phyloP scores from a whole-genome alignment of 1,140 invertebrate genomes.

The Bombus huntii region DNA sequence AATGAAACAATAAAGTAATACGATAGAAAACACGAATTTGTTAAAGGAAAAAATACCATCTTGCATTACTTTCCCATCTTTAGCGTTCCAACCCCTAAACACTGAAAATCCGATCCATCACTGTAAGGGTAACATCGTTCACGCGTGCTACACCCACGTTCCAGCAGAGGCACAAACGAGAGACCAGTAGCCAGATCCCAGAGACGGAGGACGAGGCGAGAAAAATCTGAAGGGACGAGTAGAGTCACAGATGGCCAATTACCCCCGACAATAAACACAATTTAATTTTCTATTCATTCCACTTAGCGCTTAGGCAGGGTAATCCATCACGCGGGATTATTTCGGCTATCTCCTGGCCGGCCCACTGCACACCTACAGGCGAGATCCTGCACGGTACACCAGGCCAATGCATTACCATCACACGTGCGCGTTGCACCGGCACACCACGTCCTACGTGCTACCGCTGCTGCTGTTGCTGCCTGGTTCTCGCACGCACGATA shows the following conservation, averaged over 20 bases:
- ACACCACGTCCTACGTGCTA: constrained; percentile 35
- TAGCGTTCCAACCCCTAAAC: neutral
- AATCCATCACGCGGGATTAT: constrained; percentile 80
- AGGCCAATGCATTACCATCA: constrained; percentile 34
- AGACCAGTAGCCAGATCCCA: neutral
- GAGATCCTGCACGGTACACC: constrained; percentile 23
- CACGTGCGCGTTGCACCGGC: constrained; percentile 29
- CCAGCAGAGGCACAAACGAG: neutral
- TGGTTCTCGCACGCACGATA: constrained; percentile 64
- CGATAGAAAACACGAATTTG: neutral
- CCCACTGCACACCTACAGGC: constrained; percentile 67
- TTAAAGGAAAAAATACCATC: neutral
- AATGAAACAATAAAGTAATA: neutral
- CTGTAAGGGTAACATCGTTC: neutral
- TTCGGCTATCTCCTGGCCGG: constrained; percentile 75
- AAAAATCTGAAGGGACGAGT: constrained; percentile 55
- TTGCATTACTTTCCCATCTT: neutral
- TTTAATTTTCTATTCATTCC: constrained; percentile 81
- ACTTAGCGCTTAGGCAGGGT: constrained; percentile 74
- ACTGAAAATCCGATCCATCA: neutral
- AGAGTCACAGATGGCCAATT: constrained; percentile 80
- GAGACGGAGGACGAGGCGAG: constrained; percentile 16
- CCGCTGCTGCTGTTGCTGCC: constrained; percentile 19
- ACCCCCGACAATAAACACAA: constrained; percentile 80
- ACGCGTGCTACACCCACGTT: neutral